Evolutionary conservation across 2,797 vertebrate species (phyloP).

Genomic region (Margarornis squamiger): DNA sequence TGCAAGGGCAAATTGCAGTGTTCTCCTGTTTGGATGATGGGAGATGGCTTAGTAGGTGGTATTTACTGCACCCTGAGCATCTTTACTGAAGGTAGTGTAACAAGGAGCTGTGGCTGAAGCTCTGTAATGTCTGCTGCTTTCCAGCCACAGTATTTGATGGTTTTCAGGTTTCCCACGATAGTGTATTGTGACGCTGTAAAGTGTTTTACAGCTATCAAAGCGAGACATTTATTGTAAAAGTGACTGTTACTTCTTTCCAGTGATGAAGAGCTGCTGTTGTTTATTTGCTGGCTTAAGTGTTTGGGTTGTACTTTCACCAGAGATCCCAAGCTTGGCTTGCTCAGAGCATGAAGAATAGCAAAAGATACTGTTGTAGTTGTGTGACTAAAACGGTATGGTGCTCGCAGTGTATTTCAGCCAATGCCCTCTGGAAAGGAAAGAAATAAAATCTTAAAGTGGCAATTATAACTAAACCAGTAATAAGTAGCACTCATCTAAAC

Average conservation of each 20-base stretch:
- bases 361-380: neutral
- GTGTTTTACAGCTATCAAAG: neutral
- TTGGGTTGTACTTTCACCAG: no score
- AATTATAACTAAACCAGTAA: neutral
- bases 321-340: neutral
- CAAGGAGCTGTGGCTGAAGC: neutral
- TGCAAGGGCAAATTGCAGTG: accelerated
- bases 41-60: accelerated
- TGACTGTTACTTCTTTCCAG: accelerated
- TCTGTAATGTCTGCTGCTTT: neutral
- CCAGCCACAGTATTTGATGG: neutral
- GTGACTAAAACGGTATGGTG: neutral
- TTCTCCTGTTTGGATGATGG: neutral
- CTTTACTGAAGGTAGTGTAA: no score
- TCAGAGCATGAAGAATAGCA: neutral
- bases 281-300: neutral
- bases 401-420: neutral
- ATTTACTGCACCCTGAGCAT: accelerated
- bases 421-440: neutral
- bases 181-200: no score
- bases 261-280: neutral
- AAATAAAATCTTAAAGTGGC: neutral
- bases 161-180: neutral
- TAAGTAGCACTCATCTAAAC: neutral
- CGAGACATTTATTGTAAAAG: neutral